Evolutionary conservation across 1,140 invertebrate genomes (phyloP).

Genomic region (Thaumetopoea pityocampa): DNA sequence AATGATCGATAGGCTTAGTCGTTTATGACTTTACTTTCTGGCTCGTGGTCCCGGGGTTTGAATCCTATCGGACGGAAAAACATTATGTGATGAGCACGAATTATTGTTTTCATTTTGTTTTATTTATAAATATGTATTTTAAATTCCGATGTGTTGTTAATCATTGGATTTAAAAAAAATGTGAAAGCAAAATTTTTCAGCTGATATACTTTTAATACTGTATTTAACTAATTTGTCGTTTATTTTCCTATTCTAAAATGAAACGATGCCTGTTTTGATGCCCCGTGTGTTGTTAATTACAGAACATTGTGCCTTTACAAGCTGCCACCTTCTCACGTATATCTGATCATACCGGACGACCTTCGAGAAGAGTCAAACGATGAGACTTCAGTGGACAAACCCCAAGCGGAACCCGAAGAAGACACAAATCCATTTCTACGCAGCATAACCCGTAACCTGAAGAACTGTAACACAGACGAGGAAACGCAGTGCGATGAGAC

Average conservation of each 20-base stretch:
- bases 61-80: no score
- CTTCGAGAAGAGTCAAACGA: conserved; percentile 17
- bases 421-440: conserved; percentile 17
- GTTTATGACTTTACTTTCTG: no score
- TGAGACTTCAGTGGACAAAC: background rate
- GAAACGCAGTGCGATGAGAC: background rate
- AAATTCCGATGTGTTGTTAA: no score
- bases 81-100: no score
- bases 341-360: conserved; percentile 32
- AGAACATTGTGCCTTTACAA: conserved; percentile 30
- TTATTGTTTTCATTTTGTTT: no score
- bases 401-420: background rate
- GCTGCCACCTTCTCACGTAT: conserved; percentile 30
- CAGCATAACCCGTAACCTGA: conserved; percentile 14
- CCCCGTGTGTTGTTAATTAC: background rate
- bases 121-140: no score
- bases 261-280: background rate
- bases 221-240: no score
- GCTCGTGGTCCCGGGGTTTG: no score
- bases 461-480: background rate
- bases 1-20: no score
- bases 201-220: no score
- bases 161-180: no score
- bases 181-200: no score
- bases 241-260: background rate